Base-by-base conservation (phyloP, 2,888 invertebrate genomes). In the Schrankia costaestrigalis region DNA sequence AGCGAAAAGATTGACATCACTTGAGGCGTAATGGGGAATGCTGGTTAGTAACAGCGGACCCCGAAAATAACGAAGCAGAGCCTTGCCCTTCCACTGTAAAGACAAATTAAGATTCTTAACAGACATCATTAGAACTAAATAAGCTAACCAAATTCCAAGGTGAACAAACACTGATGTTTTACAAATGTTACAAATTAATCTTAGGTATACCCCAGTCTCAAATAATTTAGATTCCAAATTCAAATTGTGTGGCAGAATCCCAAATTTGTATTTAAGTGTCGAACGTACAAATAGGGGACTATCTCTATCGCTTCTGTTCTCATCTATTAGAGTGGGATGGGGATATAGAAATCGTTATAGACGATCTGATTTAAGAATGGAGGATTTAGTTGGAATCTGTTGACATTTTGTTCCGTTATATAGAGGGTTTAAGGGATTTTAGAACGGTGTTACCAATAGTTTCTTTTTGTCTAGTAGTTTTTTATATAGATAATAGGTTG, bases 171-270 rank as follows among this genome's bases (percentile, higher is more conserved):
- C n/a, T n/a, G n/a, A n/a, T 21, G 21, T n/a, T 9, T 8, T n/a
- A 2, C 2, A 21, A 9, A 21, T 21, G 10, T 21, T 21, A 2
- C 2, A 21, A 9, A 21, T 21, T 9, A 9, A 9, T n/a, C 6
- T 14, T 7, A 15, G 3, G 9, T 15, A 11, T 14, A 23, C 15
- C 18, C 12, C n/a, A 8, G 13, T 17, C 17, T 34, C 28, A 24
- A 28, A 25, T 27, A 42, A 26, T 36, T 42, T 34, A 26, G 12
- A n/a, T 33, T 21, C 10, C 11, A 12, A 30, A 39, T 36, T 31
- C 34, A 33, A 37, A 42, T 56, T 38, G 37, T 34, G 30, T 31
- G 15, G 22, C 23, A 38, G 35, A 41, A 51, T 52, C 35, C 27
- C 14, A 36, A 46, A 36, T 24, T 26, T 30, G 22, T 30, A 34